These are phyloP conservation scores for Cephus nigrinus DNA, from an alignment of 2,888 invertebrate species.

Conservation along the genomic window DNA sequence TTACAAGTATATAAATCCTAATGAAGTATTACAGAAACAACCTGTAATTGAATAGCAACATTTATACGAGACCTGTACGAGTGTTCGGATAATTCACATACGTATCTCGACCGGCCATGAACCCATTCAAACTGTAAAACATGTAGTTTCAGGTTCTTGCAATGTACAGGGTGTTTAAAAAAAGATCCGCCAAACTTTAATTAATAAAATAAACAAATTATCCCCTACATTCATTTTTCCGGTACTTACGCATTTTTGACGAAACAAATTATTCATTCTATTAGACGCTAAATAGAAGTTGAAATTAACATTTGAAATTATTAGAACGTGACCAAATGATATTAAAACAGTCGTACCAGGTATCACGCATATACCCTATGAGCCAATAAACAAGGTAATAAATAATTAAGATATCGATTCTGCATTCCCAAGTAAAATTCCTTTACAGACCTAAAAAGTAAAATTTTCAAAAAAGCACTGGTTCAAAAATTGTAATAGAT, in stretches of 20 bases:
- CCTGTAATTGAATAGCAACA: not conserved
- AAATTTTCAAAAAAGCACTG: not conserved
- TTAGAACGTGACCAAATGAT: not conserved
- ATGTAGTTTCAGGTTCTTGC: not conserved
- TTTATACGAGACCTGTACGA: not conserved
- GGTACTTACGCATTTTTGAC: not conserved
- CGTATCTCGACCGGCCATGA: not conserved
- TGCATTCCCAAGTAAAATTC: not conserved
- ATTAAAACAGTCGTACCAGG: not conserved
- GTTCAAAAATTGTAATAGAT: not conserved
- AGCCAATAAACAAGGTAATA: not conserved
- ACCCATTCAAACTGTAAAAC: not conserved
- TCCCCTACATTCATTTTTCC: not conserved
- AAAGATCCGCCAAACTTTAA: not conserved
- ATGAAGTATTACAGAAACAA: not conserved
- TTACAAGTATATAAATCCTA: not conserved
- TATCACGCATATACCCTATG: not conserved
- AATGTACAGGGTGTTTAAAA: not conserved
- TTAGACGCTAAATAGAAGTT: not conserved
- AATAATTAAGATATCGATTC: not conserved
- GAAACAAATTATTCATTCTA: not conserved
- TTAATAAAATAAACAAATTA: not conserved
- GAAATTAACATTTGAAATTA: not conserved
- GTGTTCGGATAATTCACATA: not conserved
- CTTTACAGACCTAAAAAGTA: not conserved